Evolutionary conservation across 2,113 vertebrate genomes (phyloP).

Genomic region (Coregonus clupeaformis): DNA sequence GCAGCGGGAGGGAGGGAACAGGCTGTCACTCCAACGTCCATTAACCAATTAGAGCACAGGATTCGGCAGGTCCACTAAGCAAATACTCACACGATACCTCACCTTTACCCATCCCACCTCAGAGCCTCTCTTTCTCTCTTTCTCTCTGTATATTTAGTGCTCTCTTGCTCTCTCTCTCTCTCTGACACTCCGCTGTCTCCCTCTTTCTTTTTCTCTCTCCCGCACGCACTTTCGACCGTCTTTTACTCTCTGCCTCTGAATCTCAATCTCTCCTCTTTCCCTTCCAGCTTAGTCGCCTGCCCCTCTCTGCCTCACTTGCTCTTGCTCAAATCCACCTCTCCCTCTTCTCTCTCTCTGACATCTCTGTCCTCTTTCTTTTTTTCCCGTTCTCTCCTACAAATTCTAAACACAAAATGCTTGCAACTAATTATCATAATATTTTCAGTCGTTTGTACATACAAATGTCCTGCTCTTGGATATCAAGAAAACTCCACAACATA

Average conservation of each 20-base stretch:
- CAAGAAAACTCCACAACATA: no score
- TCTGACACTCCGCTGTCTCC: conserved; percentile 23
- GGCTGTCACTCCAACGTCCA: conserved; percentile 45
- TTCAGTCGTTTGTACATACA: no score
- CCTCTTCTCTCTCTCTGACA: no score
- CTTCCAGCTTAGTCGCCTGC: neutral
- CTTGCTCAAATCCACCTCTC: no score
- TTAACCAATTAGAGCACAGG: conserved; percentile 60
- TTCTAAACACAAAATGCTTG: no score
- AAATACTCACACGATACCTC: conserved; percentile 26
- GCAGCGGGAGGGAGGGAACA: conserved; percentile 54
- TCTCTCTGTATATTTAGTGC: neutral
- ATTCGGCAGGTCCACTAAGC: neutral
- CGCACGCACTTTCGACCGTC: conserved; percentile 12
- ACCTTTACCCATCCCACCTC: conserved; percentile 19
- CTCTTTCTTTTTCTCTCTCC: neutral
- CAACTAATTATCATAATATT: no score
- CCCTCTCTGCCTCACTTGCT: neutral
- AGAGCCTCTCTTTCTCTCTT: neutral
- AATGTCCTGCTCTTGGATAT: no score
- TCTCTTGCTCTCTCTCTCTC: neutral
- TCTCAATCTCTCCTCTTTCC: neutral
- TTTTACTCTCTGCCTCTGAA: conserved; percentile 34
- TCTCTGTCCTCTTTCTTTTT: neutral
- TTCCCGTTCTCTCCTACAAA: neutral